Evolutionary conservation across 2,888 invertebrate genomes (phyloP), one percentile per base, ranked within the genome.

Genomic region (Troglohyphantes excavatus): DNA sequence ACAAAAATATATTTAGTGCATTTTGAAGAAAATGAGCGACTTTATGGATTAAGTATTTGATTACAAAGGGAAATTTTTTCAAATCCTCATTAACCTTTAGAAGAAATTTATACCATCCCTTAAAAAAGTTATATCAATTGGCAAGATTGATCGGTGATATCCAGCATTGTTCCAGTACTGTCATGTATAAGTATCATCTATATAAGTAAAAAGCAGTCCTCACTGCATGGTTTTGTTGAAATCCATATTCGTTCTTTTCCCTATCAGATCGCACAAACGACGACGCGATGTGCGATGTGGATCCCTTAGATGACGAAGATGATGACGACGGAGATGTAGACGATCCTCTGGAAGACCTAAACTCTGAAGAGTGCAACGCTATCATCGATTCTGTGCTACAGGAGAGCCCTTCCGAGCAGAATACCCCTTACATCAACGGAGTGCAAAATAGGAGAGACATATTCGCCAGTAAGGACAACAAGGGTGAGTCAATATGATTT

Each of bases 321-420:
- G 59, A 63, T 61, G 33, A 68, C 0, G 78, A 61, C 2, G 89
- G 83, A 11, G 79, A 68, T 2, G 79, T 61, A 0, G 90, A 90
- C 21, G 90, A 90, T 23, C 90, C 90, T 17, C 17, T 85, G 6
- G 90, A 90, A n/a, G 90, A 90, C 33, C 46, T 90, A 0, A 90
- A 90, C 21, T 86, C 82, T 5, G 90, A 90, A n/a, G 86, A 86
- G 21, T 90, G 86, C 63, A 82, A 90, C 9, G 86, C 67, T 27
- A 90, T 90, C 53, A 90, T 90, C 23, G 90, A 90, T 65, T 82
- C 86, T 11, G 82, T 90, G 5, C 33, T 90, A 19, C 68, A 86
- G 43, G 90, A 90, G n/a, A 72, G 70, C 26, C 82, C 90, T 2
- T 85, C 85, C 1, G 86, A 86, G 17, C 86, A 90, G 19, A 76